These are phyloP conservation scores for Lagria hirta DNA, from an alignment of 2,888 invertebrate genomes.

Conservation along the genomic window DNA sequence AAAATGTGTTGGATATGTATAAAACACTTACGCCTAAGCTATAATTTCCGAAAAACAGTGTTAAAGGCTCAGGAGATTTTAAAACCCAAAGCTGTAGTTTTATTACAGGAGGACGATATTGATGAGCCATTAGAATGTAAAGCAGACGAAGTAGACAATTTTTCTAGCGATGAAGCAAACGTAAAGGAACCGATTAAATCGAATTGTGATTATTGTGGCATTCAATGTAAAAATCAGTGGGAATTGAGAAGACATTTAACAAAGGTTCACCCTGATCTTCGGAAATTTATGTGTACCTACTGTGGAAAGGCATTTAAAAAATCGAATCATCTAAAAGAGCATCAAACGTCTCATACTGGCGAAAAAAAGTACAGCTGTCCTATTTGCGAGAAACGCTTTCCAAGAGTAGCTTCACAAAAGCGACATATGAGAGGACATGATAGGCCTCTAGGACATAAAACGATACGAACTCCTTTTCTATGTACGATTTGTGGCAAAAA, in stretches of 20 bases:
- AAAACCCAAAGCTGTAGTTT: slow-evolving; percentile 4
- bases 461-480: slow-evolving; percentile 46
- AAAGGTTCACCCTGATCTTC: slow-evolving; percentile 36
- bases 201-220: slow-evolving; percentile 39
- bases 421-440: slow-evolving; percentile 44
- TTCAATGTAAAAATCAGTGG: slow-evolving; percentile 36
- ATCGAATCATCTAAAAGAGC: slow-evolving; percentile 43
- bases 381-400: slow-evolving; percentile 44
- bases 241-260: slow-evolving; percentile 38
- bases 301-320: slow-evolving; percentile 44
- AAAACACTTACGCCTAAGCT: slow-evolving; percentile 32
- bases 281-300: slow-evolving; percentile 28
- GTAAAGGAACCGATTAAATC: no score
- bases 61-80: slow-evolving; percentile 32
- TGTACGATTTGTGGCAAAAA: slow-evolving; percentile 50
- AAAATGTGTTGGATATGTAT: slow-evolving; percentile 36
- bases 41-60: slow-evolving; percentile 39
- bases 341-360: slow-evolving; percentile 44
- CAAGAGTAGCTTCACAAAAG: slow-evolving; percentile 41
- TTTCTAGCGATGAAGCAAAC: slow-evolving; percentile 10
- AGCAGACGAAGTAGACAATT: slow-evolving; percentile 9
- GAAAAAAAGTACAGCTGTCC: slow-evolving; percentile 44
- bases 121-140: no score
- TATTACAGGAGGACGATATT: background rate
- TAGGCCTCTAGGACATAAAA: slow-evolving; percentile 43